phyloP scores from a whole-genome alignment of 2,888 invertebrate genomes.

The Sisyra nigra region DNA sequence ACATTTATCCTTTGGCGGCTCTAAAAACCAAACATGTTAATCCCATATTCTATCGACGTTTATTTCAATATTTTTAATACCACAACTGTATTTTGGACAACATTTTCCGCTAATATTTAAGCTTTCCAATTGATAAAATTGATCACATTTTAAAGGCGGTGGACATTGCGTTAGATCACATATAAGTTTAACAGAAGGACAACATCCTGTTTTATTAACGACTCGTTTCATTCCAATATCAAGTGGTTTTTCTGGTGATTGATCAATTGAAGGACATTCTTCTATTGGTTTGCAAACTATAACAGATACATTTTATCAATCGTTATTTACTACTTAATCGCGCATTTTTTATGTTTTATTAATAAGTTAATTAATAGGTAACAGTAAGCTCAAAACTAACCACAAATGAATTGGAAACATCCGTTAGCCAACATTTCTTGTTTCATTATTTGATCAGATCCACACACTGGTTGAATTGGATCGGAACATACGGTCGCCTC shows the following conservation, averaged over 20 bases:
- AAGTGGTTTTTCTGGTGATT: conserved; percentile 23
- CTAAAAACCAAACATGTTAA: conserved; percentile 21
- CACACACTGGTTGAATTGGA: conserved; percentile 52
- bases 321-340: too few species aligned
- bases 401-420: conserved; percentile 58
- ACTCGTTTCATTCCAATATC: conserved; percentile 44
- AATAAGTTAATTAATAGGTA: too few species aligned
- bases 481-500: conserved; percentile 37
- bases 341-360: too few species aligned
- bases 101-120: conserved; percentile 29
- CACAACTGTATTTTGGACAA: conserved; percentile 50
- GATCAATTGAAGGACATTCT: conserved; percentile 42
- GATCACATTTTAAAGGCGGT: conserved; percentile 36
- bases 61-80: conserved; percentile 23
- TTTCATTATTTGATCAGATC: conserved; percentile 53
- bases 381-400: too few species aligned
- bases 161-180: conserved; percentile 52
- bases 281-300: conserved; percentile 56
- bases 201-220: conserved; percentile 51
- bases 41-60: conserved; percentile 13
- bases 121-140: conserved; percentile 34
- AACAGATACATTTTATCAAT: conserved; percentile 7
- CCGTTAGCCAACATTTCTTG: conserved; percentile 43
- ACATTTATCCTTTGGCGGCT: conserved; percentile 39
- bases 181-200: conserved; percentile 39